Base-by-base conservation (phyloP, 2,888 invertebrate species). In the Rotaria socialis region DNA sequence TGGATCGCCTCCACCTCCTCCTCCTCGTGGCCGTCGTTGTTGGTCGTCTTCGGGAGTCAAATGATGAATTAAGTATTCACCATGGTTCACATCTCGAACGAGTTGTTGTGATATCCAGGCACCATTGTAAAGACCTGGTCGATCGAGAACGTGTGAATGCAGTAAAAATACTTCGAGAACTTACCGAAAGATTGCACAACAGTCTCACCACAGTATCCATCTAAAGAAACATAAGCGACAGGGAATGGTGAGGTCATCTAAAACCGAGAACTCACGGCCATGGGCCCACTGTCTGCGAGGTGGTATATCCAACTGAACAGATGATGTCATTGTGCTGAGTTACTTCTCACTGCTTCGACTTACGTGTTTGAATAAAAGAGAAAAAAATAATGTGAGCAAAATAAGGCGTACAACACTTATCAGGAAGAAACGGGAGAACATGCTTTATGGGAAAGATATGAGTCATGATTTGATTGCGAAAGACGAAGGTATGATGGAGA, bases 51-150 rank as follows among this genome's bases (percentile, higher is more conserved):
- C 58, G 24, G n/a, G n/a, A 58, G 58, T 58, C 24, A 58, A 1
- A 58, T 58, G 58, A n/a, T 58, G 58, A 58, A 58, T 58, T 58
- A 58, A 58, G 58, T 58, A 58, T 58, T 58, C 58, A 58, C 58
- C 58, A 6, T 58, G 19, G 58, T 58, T 58, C 1, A 58, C 58
- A 58, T 58, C 58, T 58, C 58, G 58, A 58, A 58, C 58, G 58
- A 58, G 19, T 58, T 58, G 58, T 58, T 58, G 58, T 58, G 58
- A 58, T 14, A 58, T 58, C 58, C 58, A 58, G n/a, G 58, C 58
- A 16, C 58, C 58, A 58, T 58, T 58, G 24, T 58, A 58, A 58
- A 58, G 58, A 58, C 58, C 58, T 58, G n/a, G 19, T 58, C 58
- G 24, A 58, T 58, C 58, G n/a, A 24, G 24, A 58, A 58, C 58